phyloP scores from a whole-genome alignment of 2,113 vertebrate species.

The Cyphomyrus plagiostoma region DNA sequence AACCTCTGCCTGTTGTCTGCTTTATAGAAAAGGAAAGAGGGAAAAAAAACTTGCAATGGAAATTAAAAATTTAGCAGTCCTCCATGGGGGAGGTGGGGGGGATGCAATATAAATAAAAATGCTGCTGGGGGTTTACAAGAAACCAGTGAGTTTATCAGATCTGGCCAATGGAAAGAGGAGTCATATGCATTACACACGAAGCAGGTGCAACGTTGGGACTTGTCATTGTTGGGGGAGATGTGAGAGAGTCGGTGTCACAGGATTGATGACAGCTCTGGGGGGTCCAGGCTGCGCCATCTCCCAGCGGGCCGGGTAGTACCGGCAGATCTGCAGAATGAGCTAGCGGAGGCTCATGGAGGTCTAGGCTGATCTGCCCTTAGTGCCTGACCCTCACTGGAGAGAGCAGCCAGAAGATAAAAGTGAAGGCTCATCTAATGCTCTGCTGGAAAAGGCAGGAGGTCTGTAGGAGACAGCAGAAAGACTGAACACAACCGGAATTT shows the following conservation, averaged over 20 bases:
- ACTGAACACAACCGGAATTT: not conserved
- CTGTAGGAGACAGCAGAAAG: not conserved
- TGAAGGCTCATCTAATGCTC: not conserved
- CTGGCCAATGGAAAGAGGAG: not conserved
- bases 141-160: not conserved
- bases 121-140: not conserved
- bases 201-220: not conserved
- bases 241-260: not conserved
- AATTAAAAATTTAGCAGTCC: too few species aligned
- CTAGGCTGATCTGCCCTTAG: not conserved
- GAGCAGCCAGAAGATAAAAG: not conserved
- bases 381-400: not conserved
- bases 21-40: too few species aligned
- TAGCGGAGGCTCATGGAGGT: too few species aligned
- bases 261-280: not conserved
- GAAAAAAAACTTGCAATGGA: too few species aligned
- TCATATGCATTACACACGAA: not conserved
- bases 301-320: not conserved
- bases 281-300: not conserved
- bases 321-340: not conserved
- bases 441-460: not conserved
- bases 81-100: too few species aligned
- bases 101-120: too few species aligned
- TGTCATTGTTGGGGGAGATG: not conserved
- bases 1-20: too few species aligned